A percentile compares a stretch with the other conserved stretches of the same genome.
These are phyloP conservation scores for Craterocephalus amniculus DNA, from an alignment of 2,797 vertebrate species.

Conservation along the genomic window DNA sequence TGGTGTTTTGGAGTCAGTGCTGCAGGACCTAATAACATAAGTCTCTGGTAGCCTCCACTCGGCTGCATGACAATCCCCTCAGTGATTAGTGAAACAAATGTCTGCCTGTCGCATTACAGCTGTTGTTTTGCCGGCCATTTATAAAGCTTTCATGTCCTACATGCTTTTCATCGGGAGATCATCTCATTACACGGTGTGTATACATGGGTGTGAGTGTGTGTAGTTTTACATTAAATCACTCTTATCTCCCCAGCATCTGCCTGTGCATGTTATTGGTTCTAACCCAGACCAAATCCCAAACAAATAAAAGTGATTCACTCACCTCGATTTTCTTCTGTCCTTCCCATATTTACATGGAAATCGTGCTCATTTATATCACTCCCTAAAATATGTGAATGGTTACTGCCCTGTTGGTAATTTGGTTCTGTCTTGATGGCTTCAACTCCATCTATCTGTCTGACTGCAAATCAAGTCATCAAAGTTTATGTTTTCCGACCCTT, in stretches of 20 bases:
- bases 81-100: constrained; percentile 76
- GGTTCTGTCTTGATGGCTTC: constrained; percentile 19
- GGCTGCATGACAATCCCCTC: constrained; percentile 58
- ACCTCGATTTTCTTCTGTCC: constrained; percentile 8
- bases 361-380: constrained; percentile 42
- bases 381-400: constrained; percentile 51
- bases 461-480: constrained; percentile 41
- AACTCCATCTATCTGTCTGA: constrained; percentile 54
- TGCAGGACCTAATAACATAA: constrained; percentile 56
- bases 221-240: constrained; percentile 29
- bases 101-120: constrained; percentile 67
- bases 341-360: constrained; percentile 52
- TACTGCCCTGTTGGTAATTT: constrained; percentile 45
- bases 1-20: constrained; percentile 21
- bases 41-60: constrained; percentile 63
- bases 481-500: constrained; percentile 41
- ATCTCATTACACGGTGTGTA: constrained; percentile 54
- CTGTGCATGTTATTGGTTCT: constrained; percentile 39
- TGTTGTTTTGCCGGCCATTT: constrained; percentile 69
- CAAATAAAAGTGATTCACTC: constrained; percentile 25
- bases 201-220: constrained; percentile 2
- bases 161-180: constrained; percentile 55
- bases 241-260: constrained; percentile 49
- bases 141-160: constrained; percentile 53
- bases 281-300: constrained; percentile 22